phyloP scores from a whole-genome alignment of 2,113 vertebrate genomes.

The Scytalopus superciliaris region DNA sequence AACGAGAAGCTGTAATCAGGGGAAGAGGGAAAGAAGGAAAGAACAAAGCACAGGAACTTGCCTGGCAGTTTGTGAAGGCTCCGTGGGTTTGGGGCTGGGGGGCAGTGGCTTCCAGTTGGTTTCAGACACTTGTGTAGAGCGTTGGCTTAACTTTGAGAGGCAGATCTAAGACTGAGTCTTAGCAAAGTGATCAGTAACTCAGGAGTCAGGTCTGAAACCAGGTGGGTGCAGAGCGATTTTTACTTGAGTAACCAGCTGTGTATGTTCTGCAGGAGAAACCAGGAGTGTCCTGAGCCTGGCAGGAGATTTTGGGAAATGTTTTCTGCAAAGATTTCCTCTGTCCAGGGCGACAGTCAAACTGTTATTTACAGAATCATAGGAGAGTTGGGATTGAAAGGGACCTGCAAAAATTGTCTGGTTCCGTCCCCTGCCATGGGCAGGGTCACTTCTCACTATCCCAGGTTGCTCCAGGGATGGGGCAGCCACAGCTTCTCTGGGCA shows the following conservation, averaged over 20 bases:
- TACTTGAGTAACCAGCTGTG: not conserved
- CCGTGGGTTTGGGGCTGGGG: not conserved
- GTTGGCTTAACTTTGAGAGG: not conserved
- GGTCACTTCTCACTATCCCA: not conserved
- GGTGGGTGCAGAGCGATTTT: not conserved
- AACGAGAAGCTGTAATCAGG: not conserved
- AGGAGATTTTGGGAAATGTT: not conserved
- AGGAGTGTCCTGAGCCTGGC: not conserved
- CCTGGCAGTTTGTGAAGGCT: not conserved
- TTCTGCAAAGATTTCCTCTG: not conserved
- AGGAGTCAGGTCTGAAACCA: not conserved
- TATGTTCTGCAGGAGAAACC: not conserved
- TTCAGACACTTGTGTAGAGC: not conserved
- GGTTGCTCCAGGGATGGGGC: not conserved
- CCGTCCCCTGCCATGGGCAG: not conserved
- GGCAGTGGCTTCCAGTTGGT: not conserved
- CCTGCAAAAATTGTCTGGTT: not conserved
- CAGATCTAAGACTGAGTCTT: not conserved
- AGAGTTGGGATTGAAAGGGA: not conserved
- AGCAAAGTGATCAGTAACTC: accelerated
- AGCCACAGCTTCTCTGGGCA: not conserved
- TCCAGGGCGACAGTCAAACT: not conserved
- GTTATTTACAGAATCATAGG: not conserved
- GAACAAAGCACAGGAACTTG: not conserved
- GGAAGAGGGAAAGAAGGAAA: not conserved